phyloP scores from a whole-genome alignment of 2,888 invertebrate species.

The Pelosia muscerda region DNA sequence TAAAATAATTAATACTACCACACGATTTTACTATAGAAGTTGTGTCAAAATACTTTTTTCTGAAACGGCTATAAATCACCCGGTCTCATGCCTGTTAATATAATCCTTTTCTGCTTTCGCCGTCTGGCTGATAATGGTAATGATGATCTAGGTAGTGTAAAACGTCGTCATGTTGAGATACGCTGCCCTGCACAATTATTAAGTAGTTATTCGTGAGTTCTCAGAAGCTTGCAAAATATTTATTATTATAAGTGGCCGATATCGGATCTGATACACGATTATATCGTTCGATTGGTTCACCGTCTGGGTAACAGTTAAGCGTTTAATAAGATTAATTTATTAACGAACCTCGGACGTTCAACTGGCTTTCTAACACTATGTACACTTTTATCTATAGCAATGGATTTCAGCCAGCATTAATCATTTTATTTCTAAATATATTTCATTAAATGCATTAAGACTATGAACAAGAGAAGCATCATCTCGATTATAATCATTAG shows the following conservation, averaged over 20 bases:
- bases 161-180: conserved; percentile 10
- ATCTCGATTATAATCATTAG: too few species aligned
- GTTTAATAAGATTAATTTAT: conserved; percentile 19
- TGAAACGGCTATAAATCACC: too few species aligned
- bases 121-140: not conserved
- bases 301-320: conserved; percentile 16
- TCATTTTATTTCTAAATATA: too few species aligned
- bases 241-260: conserved; percentile 40
- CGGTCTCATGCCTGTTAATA: too few species aligned
- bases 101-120: not conserved
- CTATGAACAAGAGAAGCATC: too few species aligned
- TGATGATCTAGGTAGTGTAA: not conserved
- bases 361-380: not conserved
- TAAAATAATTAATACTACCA: too few species aligned
- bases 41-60: too few species aligned
- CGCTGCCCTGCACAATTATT: conserved; percentile 40
- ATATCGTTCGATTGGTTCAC: conserved; percentile 22
- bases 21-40: too few species aligned
- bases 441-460: too few species aligned
- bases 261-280: conserved; percentile 35
- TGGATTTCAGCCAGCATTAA: too few species aligned
- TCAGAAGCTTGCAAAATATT: conserved; percentile 46
- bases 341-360: not conserved
- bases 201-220: conserved; percentile 45
- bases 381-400: too few species aligned